Percentiles rank a stretch among this genome's conserved stretches.
phyloP scores from a whole-genome alignment of 2,113 vertebrate species.

The Cryptomyrus ogoouensis region DNA sequence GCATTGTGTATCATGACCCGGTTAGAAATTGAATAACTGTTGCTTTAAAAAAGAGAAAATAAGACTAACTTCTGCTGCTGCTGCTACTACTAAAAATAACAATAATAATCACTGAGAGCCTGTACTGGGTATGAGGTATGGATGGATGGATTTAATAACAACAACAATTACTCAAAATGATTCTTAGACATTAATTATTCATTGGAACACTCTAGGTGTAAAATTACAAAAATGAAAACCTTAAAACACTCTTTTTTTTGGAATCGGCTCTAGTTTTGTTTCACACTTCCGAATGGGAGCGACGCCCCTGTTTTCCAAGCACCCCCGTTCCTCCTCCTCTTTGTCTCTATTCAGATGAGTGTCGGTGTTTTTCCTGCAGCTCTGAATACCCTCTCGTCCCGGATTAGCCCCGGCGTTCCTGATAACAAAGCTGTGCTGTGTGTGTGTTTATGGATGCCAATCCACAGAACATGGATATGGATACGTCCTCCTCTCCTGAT shows the following conservation, averaged over 20 bases:
- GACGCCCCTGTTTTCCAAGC: neutral
- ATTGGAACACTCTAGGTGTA: neutral
- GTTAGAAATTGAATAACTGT: neutral
- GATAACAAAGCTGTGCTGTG: slow-evolving; percentile 51
- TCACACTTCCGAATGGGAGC: neutral
- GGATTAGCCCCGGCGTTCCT: slow-evolving; percentile 48
- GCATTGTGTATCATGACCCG: neutral
- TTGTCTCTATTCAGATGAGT: slow-evolving; percentile 36
- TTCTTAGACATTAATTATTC: slow-evolving; percentile 3
- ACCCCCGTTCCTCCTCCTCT: slow-evolving; percentile 22
- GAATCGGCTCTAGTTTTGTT: neutral
- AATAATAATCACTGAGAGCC: neutral
- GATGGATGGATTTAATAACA: neutral
- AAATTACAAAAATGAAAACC: neutral
- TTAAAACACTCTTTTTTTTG: neutral
- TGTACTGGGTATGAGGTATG: neutral
- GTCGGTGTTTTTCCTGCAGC: slow-evolving; percentile 36
- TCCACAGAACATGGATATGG: slow-evolving; percentile 42
- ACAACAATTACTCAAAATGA: neutral
- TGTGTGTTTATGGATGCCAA: slow-evolving; percentile 17
- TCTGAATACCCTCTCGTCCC: slow-evolving; percentile 44
- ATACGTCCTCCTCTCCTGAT: neutral
- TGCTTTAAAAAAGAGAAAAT: neutral
- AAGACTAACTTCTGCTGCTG: neutral
- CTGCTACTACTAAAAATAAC: neutral